A percentile compares a stretch with the other conserved stretches of the same genome.
Conservation (phyloP, 2,113 vertebrate genomes). For the Centropristis striata region DNA sequence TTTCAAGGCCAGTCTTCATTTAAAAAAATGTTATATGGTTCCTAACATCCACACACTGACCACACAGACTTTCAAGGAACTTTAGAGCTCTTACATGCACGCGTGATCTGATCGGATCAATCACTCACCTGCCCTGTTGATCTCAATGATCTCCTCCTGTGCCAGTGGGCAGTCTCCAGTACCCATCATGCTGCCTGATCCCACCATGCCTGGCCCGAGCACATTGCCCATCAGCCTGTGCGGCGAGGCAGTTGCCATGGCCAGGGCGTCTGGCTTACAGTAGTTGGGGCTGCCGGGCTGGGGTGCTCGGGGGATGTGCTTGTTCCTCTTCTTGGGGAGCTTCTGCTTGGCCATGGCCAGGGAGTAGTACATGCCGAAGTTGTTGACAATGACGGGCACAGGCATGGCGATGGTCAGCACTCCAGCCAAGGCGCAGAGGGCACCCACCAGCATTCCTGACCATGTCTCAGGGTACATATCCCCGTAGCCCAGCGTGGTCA, state of each 20-base stretch:
- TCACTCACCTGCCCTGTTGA: constrained; percentile 93
- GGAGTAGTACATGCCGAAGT: constrained; percentile 99
- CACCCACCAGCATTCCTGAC: constrained; percentile 98
- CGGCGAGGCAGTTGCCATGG: constrained; percentile 91
- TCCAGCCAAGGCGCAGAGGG: constrained; percentile 95
- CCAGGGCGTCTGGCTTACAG: constrained; percentile 91
- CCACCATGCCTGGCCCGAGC: constrained; percentile 81
- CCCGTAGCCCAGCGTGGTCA: constrained; percentile 97
- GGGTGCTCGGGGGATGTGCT: constrained; percentile 93
- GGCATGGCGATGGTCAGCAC: constrained; percentile 99
- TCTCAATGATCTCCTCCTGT: constrained; percentile 90
- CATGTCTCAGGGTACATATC: constrained; percentile 99
- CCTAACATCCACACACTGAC: not conserved
- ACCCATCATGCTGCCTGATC: constrained; percentile 85
- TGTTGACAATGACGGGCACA: constrained; percentile 98
- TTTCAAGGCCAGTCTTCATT: not conserved
- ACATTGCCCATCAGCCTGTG: constrained; percentile 94
- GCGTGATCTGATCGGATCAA: not conserved
- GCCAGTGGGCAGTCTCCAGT: constrained; percentile 90
- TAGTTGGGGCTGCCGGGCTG: constrained; percentile 93
- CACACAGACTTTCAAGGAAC: not conserved
- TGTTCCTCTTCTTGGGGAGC: constrained; percentile 98
- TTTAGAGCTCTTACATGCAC: not conserved
- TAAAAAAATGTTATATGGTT: not conserved
- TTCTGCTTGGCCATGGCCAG: constrained; percentile 99